Percentiles rank a stretch among this genome's conserved stretches.
phyloP scores from a whole-genome alignment of 2,797 vertebrate genomes.

The Sebastes kiyomatsui region DNA sequence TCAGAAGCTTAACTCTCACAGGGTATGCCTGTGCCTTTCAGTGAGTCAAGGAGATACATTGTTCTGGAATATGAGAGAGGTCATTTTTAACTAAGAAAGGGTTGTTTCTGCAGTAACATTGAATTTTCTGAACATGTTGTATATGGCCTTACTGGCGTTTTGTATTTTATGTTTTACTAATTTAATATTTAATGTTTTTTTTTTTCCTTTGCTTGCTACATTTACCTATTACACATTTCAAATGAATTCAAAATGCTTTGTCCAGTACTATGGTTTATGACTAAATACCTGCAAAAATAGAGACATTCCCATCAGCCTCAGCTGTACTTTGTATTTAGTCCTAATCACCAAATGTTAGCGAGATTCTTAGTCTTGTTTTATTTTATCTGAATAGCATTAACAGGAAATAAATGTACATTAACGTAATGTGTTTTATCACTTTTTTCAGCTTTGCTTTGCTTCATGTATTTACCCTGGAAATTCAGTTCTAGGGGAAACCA shows the following conservation, averaged over 20 bases:
- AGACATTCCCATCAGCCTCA: background rate
- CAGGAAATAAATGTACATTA: background rate
- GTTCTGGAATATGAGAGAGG: constrained; percentile 8
- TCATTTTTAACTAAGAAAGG: background rate
- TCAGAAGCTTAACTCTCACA: constrained; percentile 41
- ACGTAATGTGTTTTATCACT: background rate
- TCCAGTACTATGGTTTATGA: background rate
- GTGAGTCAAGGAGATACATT: constrained; percentile 20
- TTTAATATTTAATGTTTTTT: background rate
- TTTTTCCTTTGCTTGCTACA: background rate
- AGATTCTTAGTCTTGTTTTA: background rate
- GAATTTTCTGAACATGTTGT: background rate
- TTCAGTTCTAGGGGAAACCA: background rate
- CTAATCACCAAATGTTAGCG: background rate
- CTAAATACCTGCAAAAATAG: background rate
- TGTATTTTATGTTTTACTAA: background rate
- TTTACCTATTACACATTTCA: background rate
- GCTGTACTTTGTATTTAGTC: background rate
- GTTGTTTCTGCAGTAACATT: background rate
- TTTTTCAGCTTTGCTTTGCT: background rate
- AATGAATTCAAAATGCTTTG: background rate
- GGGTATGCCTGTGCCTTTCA: constrained; percentile 22
- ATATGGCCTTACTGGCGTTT: background rate
- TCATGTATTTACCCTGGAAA: background rate
- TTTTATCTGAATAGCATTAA: background rate